Percentiles rank a stretch among this genome's conserved stretches.
phyloP scores from a whole-genome alignment of 2,888 invertebrate species.

The Hololepta plana region DNA sequence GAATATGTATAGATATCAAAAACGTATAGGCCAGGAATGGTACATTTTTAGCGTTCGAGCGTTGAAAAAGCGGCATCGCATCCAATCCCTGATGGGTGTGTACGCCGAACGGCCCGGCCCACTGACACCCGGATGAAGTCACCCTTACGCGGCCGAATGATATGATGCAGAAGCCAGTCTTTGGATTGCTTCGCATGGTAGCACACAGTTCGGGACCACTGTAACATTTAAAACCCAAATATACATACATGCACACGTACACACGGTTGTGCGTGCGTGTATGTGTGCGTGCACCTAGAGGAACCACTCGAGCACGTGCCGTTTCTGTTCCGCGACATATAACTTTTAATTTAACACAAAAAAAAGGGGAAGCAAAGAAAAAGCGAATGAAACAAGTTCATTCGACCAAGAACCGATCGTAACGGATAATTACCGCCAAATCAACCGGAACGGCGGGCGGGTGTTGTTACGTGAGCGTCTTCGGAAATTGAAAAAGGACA shows the following conservation, averaged over 20 bases:
- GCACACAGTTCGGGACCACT: conserved; percentile 17
- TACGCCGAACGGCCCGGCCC: conserved; percentile 14
- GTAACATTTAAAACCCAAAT: too few relatives aligned
- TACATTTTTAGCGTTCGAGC: conserved; percentile 3
- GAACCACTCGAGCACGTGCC: conserved; percentile 23
- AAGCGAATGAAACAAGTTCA: conserved; percentile 20
- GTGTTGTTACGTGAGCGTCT: too few relatives aligned
- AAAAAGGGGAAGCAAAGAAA: too few relatives aligned
- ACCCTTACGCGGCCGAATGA: conserved; percentile 28
- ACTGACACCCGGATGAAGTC: conserved; percentile 25
- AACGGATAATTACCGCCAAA: conserved; percentile 24
- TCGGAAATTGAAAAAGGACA: too few relatives aligned
- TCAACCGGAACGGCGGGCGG: too few relatives aligned
- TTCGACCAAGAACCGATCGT: conserved; percentile 22
- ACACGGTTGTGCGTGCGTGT: too few relatives aligned
- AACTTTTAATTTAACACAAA: too few relatives aligned
- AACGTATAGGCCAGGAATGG: neutral
- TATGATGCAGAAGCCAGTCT: conserved; percentile 27
- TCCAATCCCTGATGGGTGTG: conserved; percentile 11
- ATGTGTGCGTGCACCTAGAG: too few relatives aligned
- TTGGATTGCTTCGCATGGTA: conserved; percentile 25
- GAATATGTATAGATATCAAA: neutral
- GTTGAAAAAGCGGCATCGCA: conserved; percentile 10
- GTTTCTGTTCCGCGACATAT: too few relatives aligned
- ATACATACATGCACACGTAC: too few relatives aligned